Conservation (phyloP, 2,888 invertebrate genomes). For the Rhorus exstirpatorius region DNA sequence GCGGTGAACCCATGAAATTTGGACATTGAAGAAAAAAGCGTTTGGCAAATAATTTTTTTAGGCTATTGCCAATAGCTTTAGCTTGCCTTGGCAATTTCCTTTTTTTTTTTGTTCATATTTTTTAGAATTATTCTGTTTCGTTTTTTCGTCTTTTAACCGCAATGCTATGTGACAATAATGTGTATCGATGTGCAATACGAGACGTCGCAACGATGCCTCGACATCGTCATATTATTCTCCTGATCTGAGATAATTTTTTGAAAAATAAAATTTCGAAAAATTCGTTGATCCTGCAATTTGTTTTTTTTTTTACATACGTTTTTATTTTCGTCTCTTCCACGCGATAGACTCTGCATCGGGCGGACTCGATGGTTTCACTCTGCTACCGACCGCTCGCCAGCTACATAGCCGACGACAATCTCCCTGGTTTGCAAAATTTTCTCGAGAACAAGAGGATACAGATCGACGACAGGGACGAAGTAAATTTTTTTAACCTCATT, state of each 20-base stretch:
- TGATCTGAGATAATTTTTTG: too few species aligned
- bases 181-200: constrained; percentile 47
- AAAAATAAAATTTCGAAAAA: neutral
- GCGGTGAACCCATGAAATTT: neutral
- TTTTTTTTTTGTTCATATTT: constrained; percentile 29
- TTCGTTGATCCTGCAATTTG: constrained; percentile 18
- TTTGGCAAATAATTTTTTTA: neutral
- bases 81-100: constrained; percentile 59
- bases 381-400: constrained; percentile 93
- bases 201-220: constrained; percentile 1
- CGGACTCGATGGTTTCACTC: constrained; percentile 96
- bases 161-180: constrained; percentile 50
- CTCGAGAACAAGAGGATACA: constrained; percentile 93
- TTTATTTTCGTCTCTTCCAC: constrained; percentile 62
- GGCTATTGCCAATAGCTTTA: constrained; percentile 36
- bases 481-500: constrained; percentile 81
- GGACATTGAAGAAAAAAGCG: neutral
- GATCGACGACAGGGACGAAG: constrained; percentile 96
- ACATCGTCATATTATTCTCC: constrained; percentile 4
- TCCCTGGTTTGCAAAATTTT: constrained; percentile 92
- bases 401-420: constrained; percentile 93
- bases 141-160: constrained; percentile 35
- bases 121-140: constrained; percentile 11
- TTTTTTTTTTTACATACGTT: constrained; percentile 36
- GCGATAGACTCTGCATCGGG: constrained; percentile 93